Base-by-base conservation (phyloP, 2,797 vertebrate species). In the Phoxinus dragarum region DNA sequence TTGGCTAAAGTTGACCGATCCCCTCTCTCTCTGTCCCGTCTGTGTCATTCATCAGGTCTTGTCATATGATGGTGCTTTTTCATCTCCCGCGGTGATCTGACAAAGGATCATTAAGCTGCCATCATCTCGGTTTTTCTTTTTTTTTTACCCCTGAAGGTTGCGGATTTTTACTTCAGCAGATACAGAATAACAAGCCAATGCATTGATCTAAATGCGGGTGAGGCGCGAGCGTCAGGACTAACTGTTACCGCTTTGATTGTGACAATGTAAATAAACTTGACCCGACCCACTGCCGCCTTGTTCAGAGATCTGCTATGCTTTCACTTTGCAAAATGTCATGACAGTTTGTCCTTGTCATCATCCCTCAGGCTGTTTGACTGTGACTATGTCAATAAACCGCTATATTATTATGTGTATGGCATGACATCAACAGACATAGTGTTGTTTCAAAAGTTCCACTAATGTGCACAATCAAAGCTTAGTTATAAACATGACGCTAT, bases 1-100 rank as follows among this genome's bases (percentile, higher is more conserved):
- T 94, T 84, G 91, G 87, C 85, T 83, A 89, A 93, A 95, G 91
- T 95, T 93, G 87, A 76, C 88, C 68, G 84, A 42, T 71, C 82
- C 56, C 80, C 36, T 10, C 82, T 84, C 42, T 76, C 88, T 88
- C 82, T 85, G 49, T 74, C 64, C 71, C 68, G 77, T 54, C 38
- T 73, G 81, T 66, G 72, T 74, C 79, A 73, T 86, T 73, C 64
- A 77, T 67, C 86, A 49, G 82, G 42, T 88, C 52, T 49, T 52
- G 81, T 79, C 74, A 36, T 66, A 54, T 75, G 36, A 73, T 71
- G 72, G 38, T 69, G 42, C 54, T 23, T 38, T 68, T 44, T 54
- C 31, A 40, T 85, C 80, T 74, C 81, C 83, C 47, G 64, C 75
- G 79, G 74, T 23, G 74, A 77, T 56, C 64, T 42, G 66, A 84